Evolutionary conservation across 2,888 invertebrate species (phyloP).

Genomic region (Dolichomitus sp.): DNA sequence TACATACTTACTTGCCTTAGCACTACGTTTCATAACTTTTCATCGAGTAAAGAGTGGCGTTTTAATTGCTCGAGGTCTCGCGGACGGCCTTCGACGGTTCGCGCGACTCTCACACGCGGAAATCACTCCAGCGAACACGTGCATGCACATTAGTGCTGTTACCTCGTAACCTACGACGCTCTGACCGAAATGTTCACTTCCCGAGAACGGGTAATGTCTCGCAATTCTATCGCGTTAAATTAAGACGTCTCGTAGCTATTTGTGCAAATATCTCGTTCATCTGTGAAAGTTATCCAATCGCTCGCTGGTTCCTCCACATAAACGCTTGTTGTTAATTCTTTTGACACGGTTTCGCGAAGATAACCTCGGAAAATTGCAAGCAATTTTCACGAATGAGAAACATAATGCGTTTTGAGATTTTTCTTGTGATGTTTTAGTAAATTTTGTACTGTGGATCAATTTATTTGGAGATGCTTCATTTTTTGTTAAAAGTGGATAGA

Average conservation of each 20-base stretch:
- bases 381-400: too few relatives aligned
- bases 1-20: neutral
- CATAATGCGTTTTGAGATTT: too few relatives aligned
- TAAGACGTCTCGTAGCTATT: neutral
- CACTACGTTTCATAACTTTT: constrained; percentile 6
- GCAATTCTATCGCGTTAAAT: neutral
- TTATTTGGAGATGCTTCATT: too few relatives aligned
- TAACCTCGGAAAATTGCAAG: constrained; percentile 11
- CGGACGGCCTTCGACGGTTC: constrained; percentile 20
- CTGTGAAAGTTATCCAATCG: neutral
- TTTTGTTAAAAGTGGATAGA: too few relatives aligned
- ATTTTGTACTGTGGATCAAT: too few relatives aligned
- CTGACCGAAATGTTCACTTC: constrained; percentile 41
- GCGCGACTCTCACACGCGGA: constrained; percentile 47
- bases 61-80: neutral
- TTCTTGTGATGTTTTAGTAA: too few relatives aligned
- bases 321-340: neutral
- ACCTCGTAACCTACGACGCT: neutral
- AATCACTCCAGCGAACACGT: constrained; percentile 37
- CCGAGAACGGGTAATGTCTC: constrained; percentile 57
- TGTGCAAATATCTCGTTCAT: neutral
- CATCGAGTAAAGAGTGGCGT: neutral
- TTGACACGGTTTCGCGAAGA: neutral
- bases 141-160: constrained; percentile 36
- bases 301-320: neutral